Percentiles rank a stretch among this genome's conserved stretches.
Evolutionary conservation across 2,888 invertebrate genomes (phyloP).

Genomic region (Agonopterix subpropinquella): DNA sequence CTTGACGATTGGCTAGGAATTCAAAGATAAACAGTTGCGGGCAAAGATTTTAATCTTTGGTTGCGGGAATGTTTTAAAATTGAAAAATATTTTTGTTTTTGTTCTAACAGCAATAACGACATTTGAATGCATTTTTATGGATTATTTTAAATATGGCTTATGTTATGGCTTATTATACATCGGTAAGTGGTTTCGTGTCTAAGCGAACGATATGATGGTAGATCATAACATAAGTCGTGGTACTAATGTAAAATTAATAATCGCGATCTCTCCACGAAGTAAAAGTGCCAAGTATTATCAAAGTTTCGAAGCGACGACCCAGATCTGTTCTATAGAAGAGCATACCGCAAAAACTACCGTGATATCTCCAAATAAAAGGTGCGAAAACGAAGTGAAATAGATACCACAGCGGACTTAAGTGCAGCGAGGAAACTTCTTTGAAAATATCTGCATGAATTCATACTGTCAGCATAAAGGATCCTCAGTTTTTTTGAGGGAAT

Average conservation of each 20-base stretch:
- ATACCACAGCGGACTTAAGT: conserved; percentile 5
- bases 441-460: no score
- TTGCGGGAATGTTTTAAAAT: no score
- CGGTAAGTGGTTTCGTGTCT: no score
- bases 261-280: conserved; percentile 51
- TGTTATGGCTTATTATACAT: no score
- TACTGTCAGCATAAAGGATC: no score
- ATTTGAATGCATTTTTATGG: no score
- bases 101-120: no score
- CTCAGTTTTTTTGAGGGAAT: no score
- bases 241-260: conserved; percentile 44
- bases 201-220: no score
- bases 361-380: conserved; percentile 47
- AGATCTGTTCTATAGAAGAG: conserved; percentile 43
- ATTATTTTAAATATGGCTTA: no score
- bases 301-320: conserved; percentile 52
- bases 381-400: conserved; percentile 42
- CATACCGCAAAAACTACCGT: conserved; percentile 49
- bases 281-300: conserved; percentile 64
- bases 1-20: conserved; percentile 27
- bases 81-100: no score
- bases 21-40: background rate
- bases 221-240: conserved; percentile 3
- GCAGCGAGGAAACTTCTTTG: conserved; percentile 3
- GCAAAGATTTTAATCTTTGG: no score